phyloP scores from a whole-genome alignment of 1,140 invertebrate genomes.

The Druon quercuslanigerum region DNA sequence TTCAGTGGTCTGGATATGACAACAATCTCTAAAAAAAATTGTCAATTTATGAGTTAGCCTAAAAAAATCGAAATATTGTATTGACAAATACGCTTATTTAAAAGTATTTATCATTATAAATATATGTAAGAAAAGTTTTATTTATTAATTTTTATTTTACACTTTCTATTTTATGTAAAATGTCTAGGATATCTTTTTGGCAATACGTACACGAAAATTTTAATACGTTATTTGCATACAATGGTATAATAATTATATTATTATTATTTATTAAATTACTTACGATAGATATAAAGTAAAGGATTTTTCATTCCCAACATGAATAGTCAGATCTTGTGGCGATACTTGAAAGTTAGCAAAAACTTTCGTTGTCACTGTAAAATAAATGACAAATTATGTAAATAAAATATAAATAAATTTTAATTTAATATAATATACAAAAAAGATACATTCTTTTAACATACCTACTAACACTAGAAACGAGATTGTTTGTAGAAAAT shows the following conservation, averaged over 20 bases:
- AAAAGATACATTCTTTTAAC: not conserved
- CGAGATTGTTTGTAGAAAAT: constrained; percentile 3
- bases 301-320: constrained; percentile 56
- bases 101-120: too few relatives aligned
- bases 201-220: too few relatives aligned
- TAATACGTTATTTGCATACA: too few relatives aligned
- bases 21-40: too few relatives aligned
- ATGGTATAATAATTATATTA: not conserved
- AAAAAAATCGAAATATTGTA: too few relatives aligned
- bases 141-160: too few relatives aligned
- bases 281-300: constrained; percentile 67
- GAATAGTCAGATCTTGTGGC: constrained; percentile 70
- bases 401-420: constrained; percentile 34
- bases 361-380: constrained; percentile 49
- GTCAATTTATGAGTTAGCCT: too few relatives aligned
- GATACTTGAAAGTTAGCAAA: constrained; percentile 57
- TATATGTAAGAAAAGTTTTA: too few relatives aligned
- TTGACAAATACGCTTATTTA: too few relatives aligned
- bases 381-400: not conserved
- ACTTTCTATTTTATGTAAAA: too few relatives aligned
- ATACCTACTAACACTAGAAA: constrained; percentile 45
- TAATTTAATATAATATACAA: not conserved
- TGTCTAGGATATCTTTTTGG: too few relatives aligned
- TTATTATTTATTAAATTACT: constrained; percentile 49
- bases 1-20: too few relatives aligned